Evolutionary conservation across 2,797 vertebrate species (phyloP), one percentile per base, ranked within the genome.

Genomic region (Anomalospiza imberbis): DNA sequence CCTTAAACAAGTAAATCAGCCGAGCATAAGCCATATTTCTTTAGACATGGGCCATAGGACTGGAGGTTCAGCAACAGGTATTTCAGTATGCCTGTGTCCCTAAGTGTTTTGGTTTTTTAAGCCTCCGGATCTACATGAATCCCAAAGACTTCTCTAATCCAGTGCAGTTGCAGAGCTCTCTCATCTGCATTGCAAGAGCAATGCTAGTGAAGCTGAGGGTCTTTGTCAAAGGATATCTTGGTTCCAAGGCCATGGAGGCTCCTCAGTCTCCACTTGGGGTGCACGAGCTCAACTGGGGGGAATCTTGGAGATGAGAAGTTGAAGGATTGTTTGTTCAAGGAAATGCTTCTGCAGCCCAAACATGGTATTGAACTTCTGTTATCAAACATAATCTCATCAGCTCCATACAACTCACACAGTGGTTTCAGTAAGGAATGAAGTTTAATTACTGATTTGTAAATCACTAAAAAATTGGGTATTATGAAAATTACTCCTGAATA

Each of bases 271-370:
- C 14, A 10, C 14, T 66, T 66, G 31, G 17, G 50, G 28, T 87
- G 18, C n/a, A 38, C 0, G 0, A 78, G 26, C 48, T 73, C 57
- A 82, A 5, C 51, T 28, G 2, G 4, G 18, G 14, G 4, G 6
- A 62, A 36, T 34, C 21, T 61, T 47, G 34, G 45, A 79, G 44
- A 21, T 79, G 47, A 72, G 73, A 75, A 91, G 34, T 17, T 15
- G 40, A 36, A 60, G 31, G 22, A 57, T 58, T 80, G 5, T 73
- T 85, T 83, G 17, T 77, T 71, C 44, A 34, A 63, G 55, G 57
- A 85, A 92, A 45, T 50, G 36, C 18, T 92, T 77, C 57, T 65
- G 68, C 26, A 83, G 57, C 53, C 73, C 57, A 62, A 70, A 24
- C 17, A 5, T 17, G n/a, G 19, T 40, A 12, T 13, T 72, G 62